Evolutionary conservation across 1,140 invertebrate genomes (phyloP).

Genomic region (Drosophila elegans): DNA sequence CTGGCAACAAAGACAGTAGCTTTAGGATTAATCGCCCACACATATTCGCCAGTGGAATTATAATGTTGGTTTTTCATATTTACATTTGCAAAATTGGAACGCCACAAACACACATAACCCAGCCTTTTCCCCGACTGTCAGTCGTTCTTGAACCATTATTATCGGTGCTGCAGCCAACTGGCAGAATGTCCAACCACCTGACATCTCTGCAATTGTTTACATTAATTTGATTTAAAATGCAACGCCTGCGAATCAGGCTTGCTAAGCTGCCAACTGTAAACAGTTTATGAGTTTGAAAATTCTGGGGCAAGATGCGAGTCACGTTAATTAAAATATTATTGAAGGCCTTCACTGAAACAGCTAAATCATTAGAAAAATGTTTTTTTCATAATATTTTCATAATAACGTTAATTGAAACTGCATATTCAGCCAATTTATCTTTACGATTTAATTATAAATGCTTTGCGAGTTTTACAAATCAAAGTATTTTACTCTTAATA

Average conservation of each 20-base stretch:
- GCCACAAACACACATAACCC: conserved; percentile 13
- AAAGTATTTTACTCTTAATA: too few species aligned
- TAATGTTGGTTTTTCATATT: conserved; percentile 37
- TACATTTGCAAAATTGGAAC: conserved; percentile 44
- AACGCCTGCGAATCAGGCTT: conserved; percentile 43
- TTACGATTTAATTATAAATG: too few species aligned
- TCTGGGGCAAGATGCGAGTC: conserved; percentile 35
- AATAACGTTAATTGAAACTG: too few species aligned
- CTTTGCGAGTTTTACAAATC: too few species aligned
- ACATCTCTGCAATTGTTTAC: conserved; percentile 66
- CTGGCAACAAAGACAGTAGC: conserved; percentile 8
- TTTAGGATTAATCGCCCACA: conserved; percentile 22
- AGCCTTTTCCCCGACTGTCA: background rate
- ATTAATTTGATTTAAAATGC: conserved; percentile 73
- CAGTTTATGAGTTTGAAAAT: conserved; percentile 52
- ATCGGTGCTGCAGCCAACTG: conserved; percentile 20
- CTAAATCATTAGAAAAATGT: background rate
- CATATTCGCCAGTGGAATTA: conserved; percentile 32
- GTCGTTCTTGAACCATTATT: conserved; percentile 7
- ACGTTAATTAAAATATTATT: conserved; percentile 69
- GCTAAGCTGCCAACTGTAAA: conserved; percentile 53
- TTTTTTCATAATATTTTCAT: background rate
- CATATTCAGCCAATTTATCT: too few species aligned
- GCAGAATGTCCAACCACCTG: conserved; percentile 39
- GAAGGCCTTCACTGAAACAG: conserved; percentile 18